Evolutionary conservation across 2,888 invertebrate genomes (phyloP), one percentile per base, ranked within the genome.

Genomic region (Apotomis betuletana): DNA sequence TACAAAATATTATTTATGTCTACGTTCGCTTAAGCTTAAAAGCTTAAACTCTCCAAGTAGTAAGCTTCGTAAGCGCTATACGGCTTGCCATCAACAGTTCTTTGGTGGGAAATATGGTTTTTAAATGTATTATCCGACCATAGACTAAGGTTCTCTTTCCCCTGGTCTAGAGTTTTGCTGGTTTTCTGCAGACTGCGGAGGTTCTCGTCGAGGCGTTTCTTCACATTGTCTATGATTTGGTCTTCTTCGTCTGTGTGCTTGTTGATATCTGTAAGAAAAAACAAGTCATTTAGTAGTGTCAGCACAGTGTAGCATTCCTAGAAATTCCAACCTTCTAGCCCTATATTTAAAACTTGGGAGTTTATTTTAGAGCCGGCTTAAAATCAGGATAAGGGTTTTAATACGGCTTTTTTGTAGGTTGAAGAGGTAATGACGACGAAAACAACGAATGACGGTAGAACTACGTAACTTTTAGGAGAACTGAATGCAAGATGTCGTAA

Each of bases 201-300:
- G 69, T 86, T 88, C 8, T 87, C 88, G 69, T 84, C 84, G 1
- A 90, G 82, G 0, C 80, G 79, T 69, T 91, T 92, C 76, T 92
- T 92, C 10, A 90, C 85, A 75, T 80, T 86, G 75, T 93, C 92
- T 12, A 82, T 75, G 1, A 75, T 77, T 4, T 77, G 77, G 0
- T 82, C 81, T 76, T 90, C 90, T 71, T 88, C 82, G 64, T 82
- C 79, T 5, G 61, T 81, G 68, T 81, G 81, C 1, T 80, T 70
- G 4, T 80, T 77, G 70, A 90, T 83, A 76, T 91, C 92, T 92
- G 84, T 36, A 80, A 83, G 70, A 69, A 75, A 58, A 63, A 69
- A 60, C n/a, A 55, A 41, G 6, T 41, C 41, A 41, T 41, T 41
- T 41, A 41, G 41, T 5, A 5, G 41, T 6, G 41, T 41, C 41